Base-by-base conservation (phyloP, 2,888 invertebrate genomes). In the Alloscopus bannaensis region DNA sequence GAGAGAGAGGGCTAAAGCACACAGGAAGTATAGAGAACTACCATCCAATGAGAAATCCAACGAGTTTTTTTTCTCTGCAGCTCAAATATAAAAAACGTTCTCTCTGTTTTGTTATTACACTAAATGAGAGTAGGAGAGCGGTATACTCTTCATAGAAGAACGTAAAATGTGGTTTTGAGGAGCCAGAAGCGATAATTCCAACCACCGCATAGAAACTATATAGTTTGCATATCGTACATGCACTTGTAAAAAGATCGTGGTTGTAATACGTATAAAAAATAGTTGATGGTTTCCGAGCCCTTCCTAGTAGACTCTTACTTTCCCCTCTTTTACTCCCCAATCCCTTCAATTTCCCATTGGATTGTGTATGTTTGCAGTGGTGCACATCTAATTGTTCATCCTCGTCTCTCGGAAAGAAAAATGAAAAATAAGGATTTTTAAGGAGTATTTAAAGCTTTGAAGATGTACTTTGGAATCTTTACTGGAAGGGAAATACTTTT, bases 171-270 rank as follows among this genome's bases (percentile, higher is more conserved):
- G 64, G 62, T 50, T 62, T 57, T 73, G 45, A 55, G 24, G 47
- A 65, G 57, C 73, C 55, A 52, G 68, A 55, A 66, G 59, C 65
- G 73, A 73, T 73, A 73, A 73, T 73, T 73, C 65, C 65, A 57
- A 11, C 65, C 55, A 22, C 62, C 18, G 22, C 22, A 62, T 18
- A 29, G 6, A n/a, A n/a, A n/a, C n/a, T n/a, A n/a, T n/a, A n/a
- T n/a, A n/a, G 24, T 11, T 55, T 20, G 2, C 50, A 36, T 16
- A 45, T 45, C 13, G 20, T 3, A 52, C n/a, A 22, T 24, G 24
- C 47, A 3, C 11, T 4, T n/a, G 36, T 55, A 55, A 68, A 55
- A 31, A 52, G 55, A 36, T 31, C 52, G 68, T 55, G 55, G 31
- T 18, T 22, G 4, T 45, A 59, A 47, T 59, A 59, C 31, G 59